Evolutionary conservation across 2,113 vertebrate genomes (phyloP), one percentile per base, ranked within the genome.

Genomic region (Danio rerio): DNA sequence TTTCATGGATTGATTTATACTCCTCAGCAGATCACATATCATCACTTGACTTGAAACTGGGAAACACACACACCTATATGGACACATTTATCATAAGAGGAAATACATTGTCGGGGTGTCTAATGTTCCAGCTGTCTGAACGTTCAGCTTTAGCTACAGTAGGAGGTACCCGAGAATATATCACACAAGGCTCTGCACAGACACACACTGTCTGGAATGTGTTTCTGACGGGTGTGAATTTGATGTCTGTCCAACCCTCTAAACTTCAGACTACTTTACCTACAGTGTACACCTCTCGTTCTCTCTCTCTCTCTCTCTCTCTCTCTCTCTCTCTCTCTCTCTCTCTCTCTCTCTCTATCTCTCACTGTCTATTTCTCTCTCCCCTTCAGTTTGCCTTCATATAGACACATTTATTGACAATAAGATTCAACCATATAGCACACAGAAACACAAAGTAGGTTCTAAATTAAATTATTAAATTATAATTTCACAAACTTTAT

Each of bases 111-210:
- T 45, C 9, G 20, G 31, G 62, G 66, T 50, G 21, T 85, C 31
- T 82, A 82, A 59, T 65, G 52, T 76, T 79, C 66, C 76, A 78
- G 76, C 20, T 79, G 84, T 77, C 79, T 82, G 40, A 78, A 70
- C 71, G 55, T 43, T 79, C 75, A 82, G 61, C 59, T 53, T 74
- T 20, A 74, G 81, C 70, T 83, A 84, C 76, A 84, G 71, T 66
- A 71, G 80, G 83, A 80, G 86, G 86, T 42, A 70, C 65, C 69
- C 53, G 55, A 61, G 50, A 62, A 86, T 83, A 86, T 86, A 85
- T 81, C 69, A 76, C 62, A n/a, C 18, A 66, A 47, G 16, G 72
- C 18, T 66, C 53, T 18, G 20, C 79, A 58, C 69, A 81, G 53
- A 78, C 79, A 78, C 49, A 55, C 49, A 47, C 75, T 76, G 70